These are phyloP conservation scores for Clamator glandarius DNA, from an alignment of 2,797 vertebrate genomes.

Conservation along the genomic window DNA sequence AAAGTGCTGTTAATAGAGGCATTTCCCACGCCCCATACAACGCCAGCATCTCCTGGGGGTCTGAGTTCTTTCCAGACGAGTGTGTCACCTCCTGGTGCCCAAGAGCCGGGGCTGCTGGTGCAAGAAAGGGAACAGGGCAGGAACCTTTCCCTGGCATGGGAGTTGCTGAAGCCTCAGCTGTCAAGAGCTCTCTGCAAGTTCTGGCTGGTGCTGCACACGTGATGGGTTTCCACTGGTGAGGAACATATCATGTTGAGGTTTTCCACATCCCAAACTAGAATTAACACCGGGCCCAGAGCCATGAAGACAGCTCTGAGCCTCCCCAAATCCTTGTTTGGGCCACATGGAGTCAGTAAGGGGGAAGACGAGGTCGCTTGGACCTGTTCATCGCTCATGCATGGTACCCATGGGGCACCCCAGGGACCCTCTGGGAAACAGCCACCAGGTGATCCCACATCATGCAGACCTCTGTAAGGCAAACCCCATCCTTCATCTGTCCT, in stretches of 20 bases:
- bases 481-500: not conserved
- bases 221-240: not conserved
- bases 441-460: accelerated
- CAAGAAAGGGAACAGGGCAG: not conserved
- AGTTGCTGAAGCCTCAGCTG: not conserved
- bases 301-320: not conserved
- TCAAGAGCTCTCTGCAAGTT: not conserved
- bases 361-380: not conserved
- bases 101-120: not conserved
- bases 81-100: not conserved
- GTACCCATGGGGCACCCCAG: accelerated
- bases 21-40: not conserved
- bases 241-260: not conserved
- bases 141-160: not conserved
- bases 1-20: not conserved
- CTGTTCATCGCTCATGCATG: not conserved
- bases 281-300: not conserved
- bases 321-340: not conserved
- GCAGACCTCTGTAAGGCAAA: not conserved
- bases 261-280: not conserved
- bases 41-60: accelerated
- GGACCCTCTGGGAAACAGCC: not conserved
- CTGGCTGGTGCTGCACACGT: not conserved
- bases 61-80: not conserved
- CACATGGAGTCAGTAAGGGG: accelerated